Conservation (phyloP, 2,797 vertebrate species). For the Sebastes elongatus region DNA sequence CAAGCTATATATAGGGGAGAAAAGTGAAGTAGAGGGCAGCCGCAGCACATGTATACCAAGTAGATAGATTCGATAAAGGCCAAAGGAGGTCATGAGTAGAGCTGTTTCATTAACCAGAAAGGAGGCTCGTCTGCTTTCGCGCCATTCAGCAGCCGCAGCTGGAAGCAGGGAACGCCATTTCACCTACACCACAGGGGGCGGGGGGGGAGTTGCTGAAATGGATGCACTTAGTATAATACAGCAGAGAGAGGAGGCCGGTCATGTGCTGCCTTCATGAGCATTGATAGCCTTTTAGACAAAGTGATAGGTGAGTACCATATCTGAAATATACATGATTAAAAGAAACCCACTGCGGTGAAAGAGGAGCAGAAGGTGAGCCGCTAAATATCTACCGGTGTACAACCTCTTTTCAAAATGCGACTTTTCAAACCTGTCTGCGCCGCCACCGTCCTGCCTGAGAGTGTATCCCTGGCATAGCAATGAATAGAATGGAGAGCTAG, state of each 20-base stretch:
- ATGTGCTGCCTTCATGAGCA: constrained; percentile 1
- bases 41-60: constrained; percentile 37
- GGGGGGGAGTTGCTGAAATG: constrained; percentile 4
- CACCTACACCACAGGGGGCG: not conserved
- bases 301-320: constrained; percentile 10
- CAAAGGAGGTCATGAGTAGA: constrained; percentile 2
- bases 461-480: not conserved
- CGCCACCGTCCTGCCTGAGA: not conserved
- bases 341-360: not conserved
- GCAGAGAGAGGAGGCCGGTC: constrained; percentile 7
- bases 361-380: not conserved
- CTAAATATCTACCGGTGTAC: not conserved
- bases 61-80: constrained; percentile 11
- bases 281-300: constrained; percentile 42
- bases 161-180: constrained; percentile 25
- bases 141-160: constrained; percentile 11
- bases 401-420: not conserved
- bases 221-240: constrained; percentile 63
- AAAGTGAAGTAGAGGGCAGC: not conserved
- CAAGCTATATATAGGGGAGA: not conserved
- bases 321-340: constrained; percentile 32
- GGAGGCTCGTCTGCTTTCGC: not conserved
- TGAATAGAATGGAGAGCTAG: not conserved
- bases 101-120: constrained; percentile 54
- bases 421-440: not conserved